These are phyloP conservation scores for Colinus virginianus DNA, from an alignment of 2,113 vertebrate genomes.

Conservation along the genomic window DNA sequence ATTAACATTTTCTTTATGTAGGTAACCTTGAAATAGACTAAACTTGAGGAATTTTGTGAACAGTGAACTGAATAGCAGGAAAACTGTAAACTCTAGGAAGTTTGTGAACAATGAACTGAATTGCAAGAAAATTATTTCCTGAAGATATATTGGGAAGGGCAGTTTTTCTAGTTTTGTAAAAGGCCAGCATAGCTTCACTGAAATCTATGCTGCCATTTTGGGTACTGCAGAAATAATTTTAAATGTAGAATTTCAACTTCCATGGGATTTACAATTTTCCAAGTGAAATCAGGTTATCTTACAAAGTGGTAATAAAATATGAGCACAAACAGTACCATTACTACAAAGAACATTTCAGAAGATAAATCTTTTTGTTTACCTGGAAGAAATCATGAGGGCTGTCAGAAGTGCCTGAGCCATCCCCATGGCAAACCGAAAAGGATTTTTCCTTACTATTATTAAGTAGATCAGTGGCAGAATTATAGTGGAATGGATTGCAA, in stretches of 20 bases:
- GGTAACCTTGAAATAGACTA: neutral
- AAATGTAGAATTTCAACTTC: neutral
- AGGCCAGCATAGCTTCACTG: rapidly evolving
- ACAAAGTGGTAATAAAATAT: neutral
- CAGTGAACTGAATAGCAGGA: neutral
- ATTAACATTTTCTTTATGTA: neutral
- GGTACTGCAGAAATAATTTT: neutral
- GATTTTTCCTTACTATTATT: constrained; percentile 92
- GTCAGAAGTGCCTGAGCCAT: constrained; percentile 97
- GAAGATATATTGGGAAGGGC: neutral
- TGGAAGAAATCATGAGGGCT: constrained; percentile 93
- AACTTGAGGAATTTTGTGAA: neutral
- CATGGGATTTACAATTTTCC: neutral
- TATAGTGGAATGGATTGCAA: constrained; percentile 90
- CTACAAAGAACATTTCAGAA: neutral
- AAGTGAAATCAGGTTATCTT: neutral
- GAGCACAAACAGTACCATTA: neutral
- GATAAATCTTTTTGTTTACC: constrained; percentile 71
- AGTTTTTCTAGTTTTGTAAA: rapidly evolving
- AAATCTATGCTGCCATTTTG: neutral
- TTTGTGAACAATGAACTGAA: neutral
- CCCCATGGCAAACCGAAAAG: constrained; percentile 90
- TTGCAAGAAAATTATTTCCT: neutral
- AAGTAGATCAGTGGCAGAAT: constrained; percentile 93
- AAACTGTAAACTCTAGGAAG: neutral